A percentile compares a stretch with the other conserved stretches of the same genome.
These are phyloP conservation scores for Megathymus violae DNA, from an alignment of 1,140 invertebrate genomes.

Conservation along the genomic window DNA sequence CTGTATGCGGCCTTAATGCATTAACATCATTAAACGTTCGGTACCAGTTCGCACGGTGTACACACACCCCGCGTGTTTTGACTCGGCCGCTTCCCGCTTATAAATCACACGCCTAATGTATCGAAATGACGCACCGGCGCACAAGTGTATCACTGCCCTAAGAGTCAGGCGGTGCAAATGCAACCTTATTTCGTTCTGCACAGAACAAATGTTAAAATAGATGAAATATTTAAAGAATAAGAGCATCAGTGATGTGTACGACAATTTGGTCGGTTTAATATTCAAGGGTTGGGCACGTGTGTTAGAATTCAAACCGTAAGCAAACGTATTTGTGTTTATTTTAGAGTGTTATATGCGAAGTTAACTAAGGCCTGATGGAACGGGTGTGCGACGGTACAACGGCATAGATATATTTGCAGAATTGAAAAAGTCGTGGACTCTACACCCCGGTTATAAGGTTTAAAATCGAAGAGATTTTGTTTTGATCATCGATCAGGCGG, in stretches of 20 bases:
- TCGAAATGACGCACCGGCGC: constrained; percentile 68
- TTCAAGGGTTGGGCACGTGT: not conserved
- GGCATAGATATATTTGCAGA: constrained; percentile 22
- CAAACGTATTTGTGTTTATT: constrained; percentile 4
- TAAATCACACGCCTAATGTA: constrained; percentile 82
- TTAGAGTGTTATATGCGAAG: constrained; percentile 30
- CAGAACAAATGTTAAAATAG: constrained; percentile 23
- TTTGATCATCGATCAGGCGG: constrained; percentile 5
- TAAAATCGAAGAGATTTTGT: constrained; percentile 37
- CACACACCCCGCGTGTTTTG: constrained; percentile 69
- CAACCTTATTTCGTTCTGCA: constrained; percentile 21
- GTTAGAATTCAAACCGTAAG: constrained; percentile 23
- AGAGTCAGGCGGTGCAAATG: constrained; percentile 17
- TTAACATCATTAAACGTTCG: constrained; percentile 49
- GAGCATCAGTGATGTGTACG: constrained; percentile 7
- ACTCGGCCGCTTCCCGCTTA: constrained; percentile 71
- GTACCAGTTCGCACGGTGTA: constrained; percentile 26
- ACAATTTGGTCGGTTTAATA: not conserved
- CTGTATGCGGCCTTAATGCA: not conserved
- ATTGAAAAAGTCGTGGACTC: constrained; percentile 13
- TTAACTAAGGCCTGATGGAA: constrained; percentile 51
- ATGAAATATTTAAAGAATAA: not conserved
- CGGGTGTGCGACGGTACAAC: constrained; percentile 33
- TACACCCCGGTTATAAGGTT: constrained; percentile 41
- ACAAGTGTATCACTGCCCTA: constrained; percentile 53